Evolutionary conservation across 2,113 vertebrate species (phyloP).

Genomic region (Panthera tigris): DNA sequence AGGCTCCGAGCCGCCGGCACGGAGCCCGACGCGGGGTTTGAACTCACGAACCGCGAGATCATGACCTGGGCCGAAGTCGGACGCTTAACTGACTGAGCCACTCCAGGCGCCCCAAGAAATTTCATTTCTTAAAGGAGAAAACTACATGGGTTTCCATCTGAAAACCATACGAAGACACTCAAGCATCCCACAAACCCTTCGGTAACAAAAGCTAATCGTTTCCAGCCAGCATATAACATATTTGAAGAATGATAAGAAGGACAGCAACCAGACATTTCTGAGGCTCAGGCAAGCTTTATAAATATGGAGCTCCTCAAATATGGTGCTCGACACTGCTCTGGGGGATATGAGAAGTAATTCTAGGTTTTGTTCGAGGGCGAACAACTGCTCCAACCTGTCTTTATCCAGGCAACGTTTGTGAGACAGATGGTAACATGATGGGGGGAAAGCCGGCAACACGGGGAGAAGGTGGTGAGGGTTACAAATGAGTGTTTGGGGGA

Average conservation of each 20-base stretch:
- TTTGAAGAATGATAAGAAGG: constrained; percentile 51
- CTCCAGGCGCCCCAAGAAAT: neutral
- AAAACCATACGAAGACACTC: constrained; percentile 56
- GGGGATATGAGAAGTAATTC: neutral
- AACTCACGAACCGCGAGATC: no score
- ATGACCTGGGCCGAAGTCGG: no score
- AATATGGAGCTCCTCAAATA: constrained; percentile 53
- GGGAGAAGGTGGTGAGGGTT: constrained; percentile 19
- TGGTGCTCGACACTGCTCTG: neutral
- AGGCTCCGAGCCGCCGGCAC: no score
- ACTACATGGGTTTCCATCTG: constrained; percentile 5
- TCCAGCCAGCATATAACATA: constrained; percentile 41
- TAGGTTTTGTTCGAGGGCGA: neutral
- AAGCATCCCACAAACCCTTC: constrained; percentile 37
- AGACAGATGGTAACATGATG: constrained; percentile 61
- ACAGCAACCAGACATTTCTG: constrained; percentile 44
- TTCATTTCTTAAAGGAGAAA: constrained; percentile 32
- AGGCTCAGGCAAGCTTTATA: constrained; percentile 7
- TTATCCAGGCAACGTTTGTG: constrained; percentile 45
- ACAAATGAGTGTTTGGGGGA: constrained; percentile 13
- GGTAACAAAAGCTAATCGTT: constrained; percentile 63
- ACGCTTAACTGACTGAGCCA: no score
- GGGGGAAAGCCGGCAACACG: neutral
- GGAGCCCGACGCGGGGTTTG: no score
- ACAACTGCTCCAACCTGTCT: constrained; percentile 50